Conservation (phyloP, 2,113 vertebrate species). For the Isichthys henryi region DNA sequence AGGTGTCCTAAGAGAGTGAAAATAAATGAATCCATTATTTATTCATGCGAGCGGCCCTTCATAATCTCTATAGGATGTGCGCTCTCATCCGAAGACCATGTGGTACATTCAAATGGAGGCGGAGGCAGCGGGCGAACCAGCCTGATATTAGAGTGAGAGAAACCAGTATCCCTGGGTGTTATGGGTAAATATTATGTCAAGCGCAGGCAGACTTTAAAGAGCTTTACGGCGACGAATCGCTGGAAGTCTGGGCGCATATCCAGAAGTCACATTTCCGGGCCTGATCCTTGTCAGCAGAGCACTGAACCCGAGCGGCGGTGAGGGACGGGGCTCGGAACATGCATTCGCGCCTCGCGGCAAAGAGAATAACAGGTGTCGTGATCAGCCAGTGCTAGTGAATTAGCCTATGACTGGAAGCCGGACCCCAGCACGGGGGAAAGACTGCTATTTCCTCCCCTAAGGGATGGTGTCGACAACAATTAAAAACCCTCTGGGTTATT, state of each 20-base stretch:
- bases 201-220: background rate
- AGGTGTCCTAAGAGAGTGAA: slow-evolving; percentile 8
- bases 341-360: background rate
- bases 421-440: background rate
- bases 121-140: background rate
- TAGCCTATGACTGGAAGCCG: background rate
- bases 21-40: slow-evolving; percentile 21
- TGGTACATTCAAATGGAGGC: background rate
- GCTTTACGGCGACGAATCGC: background rate
- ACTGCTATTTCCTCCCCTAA: background rate
- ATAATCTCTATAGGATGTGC: background rate
- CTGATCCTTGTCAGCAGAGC: background rate
- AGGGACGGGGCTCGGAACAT: background rate
- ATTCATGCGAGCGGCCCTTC: slow-evolving; percentile 16
- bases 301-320: background rate
- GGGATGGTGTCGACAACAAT: background rate
- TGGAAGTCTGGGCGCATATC: background rate
- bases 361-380: background rate
- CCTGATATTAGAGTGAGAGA: background rate
- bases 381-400: background rate
- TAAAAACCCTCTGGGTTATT: background rate
- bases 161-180: background rate
- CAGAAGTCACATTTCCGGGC: background rate
- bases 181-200: background rate
- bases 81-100: background rate